Conservation (phyloP, 2,797 vertebrate genomes). For the Erpetoichthys calabaricus region DNA sequence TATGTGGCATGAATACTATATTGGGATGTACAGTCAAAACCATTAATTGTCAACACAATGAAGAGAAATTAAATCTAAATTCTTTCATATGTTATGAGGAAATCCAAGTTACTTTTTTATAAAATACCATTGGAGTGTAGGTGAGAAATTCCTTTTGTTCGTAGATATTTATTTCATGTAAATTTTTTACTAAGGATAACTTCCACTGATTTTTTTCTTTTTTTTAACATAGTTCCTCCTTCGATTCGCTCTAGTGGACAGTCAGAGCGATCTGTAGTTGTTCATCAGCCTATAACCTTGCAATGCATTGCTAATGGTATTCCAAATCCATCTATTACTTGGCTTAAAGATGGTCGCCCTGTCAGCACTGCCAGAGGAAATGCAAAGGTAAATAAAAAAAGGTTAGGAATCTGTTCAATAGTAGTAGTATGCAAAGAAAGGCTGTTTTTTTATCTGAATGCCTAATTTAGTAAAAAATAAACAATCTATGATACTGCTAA, state of each 20-base stretch:
- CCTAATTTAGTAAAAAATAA: too few species aligned
- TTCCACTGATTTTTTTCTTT: neutral
- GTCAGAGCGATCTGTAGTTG: constrained; percentile 63
- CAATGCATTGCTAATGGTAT: constrained; percentile 79
- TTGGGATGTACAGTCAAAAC: too few species aligned
- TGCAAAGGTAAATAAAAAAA: constrained; percentile 50
- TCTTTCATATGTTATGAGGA: too few species aligned
- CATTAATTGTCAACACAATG: too few species aligned
- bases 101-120: too few species aligned
- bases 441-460: neutral
- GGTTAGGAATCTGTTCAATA: neutral
- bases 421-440: neutral
- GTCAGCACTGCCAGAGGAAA: constrained; percentile 68
- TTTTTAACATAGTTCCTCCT: constrained; percentile 68
- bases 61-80: too few species aligned
- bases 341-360: constrained; percentile 82
- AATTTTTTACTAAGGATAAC: constrained; percentile 7
- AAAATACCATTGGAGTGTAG: too few species aligned
- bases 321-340: constrained; percentile 78
- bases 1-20: too few species aligned
- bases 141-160: neutral
- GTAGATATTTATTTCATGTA: neutral
- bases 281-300: constrained; percentile 56
- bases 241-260: constrained; percentile 62
- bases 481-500: neutral